Conservation (phyloP, 2,797 vertebrate genomes). For the Paratrypauchen microcephalus region DNA sequence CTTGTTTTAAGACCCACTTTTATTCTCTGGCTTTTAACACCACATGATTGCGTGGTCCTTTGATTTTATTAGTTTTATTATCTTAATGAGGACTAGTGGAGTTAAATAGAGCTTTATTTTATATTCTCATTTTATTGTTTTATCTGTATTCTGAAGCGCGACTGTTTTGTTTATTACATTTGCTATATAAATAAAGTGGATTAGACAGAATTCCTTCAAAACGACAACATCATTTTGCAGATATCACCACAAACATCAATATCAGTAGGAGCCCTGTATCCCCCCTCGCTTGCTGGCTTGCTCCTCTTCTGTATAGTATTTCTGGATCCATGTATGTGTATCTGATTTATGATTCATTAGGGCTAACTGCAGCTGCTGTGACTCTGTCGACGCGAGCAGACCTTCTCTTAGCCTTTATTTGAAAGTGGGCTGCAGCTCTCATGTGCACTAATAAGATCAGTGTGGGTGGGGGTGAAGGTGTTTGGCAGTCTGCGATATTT, state of each 20-base stretch:
- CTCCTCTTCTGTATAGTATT: not conserved
- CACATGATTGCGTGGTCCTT: too few relatives aligned
- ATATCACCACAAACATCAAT: not conserved
- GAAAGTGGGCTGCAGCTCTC: conserved; percentile 4
- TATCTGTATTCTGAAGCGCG: too few relatives aligned
- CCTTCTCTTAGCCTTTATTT: conserved; percentile 13
- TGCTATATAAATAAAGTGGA: not conserved
- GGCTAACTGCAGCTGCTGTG: not conserved
- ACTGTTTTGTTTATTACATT: not conserved
- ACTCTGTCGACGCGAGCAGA: not conserved
- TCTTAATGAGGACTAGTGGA: too few relatives aligned
- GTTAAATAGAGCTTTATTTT: too few relatives aligned
- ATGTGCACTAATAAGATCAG: conserved; percentile 22
- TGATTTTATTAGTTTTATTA: too few relatives aligned
- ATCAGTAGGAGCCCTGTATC: not conserved
- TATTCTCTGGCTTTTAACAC: too few relatives aligned
- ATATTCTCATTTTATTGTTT: too few relatives aligned
- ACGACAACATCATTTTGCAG: not conserved
- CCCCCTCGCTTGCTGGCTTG: not conserved
- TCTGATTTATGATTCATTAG: conserved; percentile 19
- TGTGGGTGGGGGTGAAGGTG: conserved; percentile 4
- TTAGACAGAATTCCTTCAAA: not conserved
- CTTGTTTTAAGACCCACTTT: too few relatives aligned
- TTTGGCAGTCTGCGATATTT: conserved; percentile 13
- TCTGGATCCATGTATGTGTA: not conserved